Conservation (phyloP, 2,113 vertebrate species). For the Lophius piscatorius region DNA sequence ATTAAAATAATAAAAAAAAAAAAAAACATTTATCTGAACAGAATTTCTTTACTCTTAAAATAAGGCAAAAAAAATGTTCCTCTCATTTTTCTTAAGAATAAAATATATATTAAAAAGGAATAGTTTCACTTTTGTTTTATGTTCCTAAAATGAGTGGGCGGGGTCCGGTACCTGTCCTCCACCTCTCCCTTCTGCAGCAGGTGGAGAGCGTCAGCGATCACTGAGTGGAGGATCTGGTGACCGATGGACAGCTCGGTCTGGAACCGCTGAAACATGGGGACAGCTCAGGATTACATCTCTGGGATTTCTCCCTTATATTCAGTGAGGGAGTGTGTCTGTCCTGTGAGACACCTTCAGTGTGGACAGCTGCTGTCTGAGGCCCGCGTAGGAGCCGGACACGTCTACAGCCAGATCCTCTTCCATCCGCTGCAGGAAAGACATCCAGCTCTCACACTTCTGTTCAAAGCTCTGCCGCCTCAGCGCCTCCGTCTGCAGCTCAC, state of each 20-base stretch:
- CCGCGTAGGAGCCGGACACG: conserved; percentile 74
- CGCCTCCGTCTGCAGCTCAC: conserved; percentile 81
- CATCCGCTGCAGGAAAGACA: conserved; percentile 86
- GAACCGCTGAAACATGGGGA: conserved; percentile 79
- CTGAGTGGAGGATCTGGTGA: conserved; percentile 87
- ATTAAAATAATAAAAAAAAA: too few relatives aligned
- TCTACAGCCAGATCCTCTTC: conserved; percentile 80
- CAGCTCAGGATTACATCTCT: not conserved
- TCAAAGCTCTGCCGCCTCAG: conserved; percentile 83
- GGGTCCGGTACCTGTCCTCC: conserved; percentile 90
- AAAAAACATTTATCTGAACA: too few relatives aligned
- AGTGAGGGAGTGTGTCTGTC: not conserved
- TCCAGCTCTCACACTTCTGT: conserved; percentile 88
- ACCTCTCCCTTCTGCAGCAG: conserved; percentile 85
- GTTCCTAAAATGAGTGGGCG: too few relatives aligned
- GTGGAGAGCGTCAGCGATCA: conserved; percentile 83
- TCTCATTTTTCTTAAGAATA: too few relatives aligned
- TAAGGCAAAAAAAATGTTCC: too few relatives aligned
- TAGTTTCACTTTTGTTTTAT: too few relatives aligned
- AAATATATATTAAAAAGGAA: too few relatives aligned
- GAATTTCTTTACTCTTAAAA: too few relatives aligned
- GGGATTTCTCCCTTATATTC: too few relatives aligned
- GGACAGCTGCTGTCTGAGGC: conserved; percentile 85
- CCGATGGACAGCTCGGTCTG: conserved; percentile 87
- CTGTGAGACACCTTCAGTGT: conserved; percentile 82